Conservation (phyloP, 1,140 invertebrate genomes). For the Uloborus diversus region DNA sequence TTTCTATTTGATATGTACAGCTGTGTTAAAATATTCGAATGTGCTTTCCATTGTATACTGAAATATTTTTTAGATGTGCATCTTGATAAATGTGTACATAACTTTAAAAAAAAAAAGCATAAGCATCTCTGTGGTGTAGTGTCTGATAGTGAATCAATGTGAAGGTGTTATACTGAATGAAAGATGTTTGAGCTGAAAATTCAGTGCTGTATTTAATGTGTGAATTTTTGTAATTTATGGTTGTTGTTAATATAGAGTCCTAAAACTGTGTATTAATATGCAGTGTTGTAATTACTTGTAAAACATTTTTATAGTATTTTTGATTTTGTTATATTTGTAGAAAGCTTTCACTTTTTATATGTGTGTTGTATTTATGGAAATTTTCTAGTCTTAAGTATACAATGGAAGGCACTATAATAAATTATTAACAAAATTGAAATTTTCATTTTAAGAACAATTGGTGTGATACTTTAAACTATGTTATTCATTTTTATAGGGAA, state of each 20-base stretch:
- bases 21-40: neutral
- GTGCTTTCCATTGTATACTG: slow-evolving; percentile 44
- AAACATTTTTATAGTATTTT: slow-evolving; percentile 56
- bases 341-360: slow-evolving; percentile 57
- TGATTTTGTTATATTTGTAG: slow-evolving; percentile 57
- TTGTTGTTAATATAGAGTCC: slow-evolving; percentile 42
- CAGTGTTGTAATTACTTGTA: slow-evolving; percentile 54
- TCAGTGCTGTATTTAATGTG: slow-evolving; percentile 48
- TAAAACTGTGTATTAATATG: slow-evolving; percentile 44
- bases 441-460: no score
- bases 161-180: neutral
- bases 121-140: slow-evolving; percentile 24
- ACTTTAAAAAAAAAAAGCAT: neutral
- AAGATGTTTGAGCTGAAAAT: neutral
- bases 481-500: no score
- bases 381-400: slow-evolving; percentile 54
- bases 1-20: slow-evolving; percentile 29
- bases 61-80: slow-evolving; percentile 45
- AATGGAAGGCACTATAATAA: slow-evolving; percentile 50
- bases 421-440: no score
- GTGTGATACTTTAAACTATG: neutral
- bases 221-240: slow-evolving; percentile 49
- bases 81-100: slow-evolving; percentile 45
- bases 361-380: slow-evolving; percentile 49
- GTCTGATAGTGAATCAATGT: neutral